A percentile compares a stretch with the other conserved stretches of the same genome.
These are phyloP conservation scores for Petrocephalus schoutedeni DNA, from an alignment of 2,797 vertebrate species.

Conservation along the genomic window DNA sequence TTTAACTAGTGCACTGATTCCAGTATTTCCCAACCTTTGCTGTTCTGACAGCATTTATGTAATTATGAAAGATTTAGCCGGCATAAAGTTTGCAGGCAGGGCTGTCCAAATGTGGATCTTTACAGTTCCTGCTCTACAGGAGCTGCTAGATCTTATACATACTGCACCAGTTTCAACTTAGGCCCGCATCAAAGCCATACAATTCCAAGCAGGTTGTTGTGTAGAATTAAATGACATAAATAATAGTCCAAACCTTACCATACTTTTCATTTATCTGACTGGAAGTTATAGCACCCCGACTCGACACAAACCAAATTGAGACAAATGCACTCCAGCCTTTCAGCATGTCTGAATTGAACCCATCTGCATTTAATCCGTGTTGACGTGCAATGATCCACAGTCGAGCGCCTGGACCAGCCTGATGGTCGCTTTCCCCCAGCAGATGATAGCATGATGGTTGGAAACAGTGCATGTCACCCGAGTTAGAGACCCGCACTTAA, in stretches of 20 bases:
- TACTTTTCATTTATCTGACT: not conserved
- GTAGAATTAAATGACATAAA: not conserved
- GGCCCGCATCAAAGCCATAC: not conserved
- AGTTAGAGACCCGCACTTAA: not conserved
- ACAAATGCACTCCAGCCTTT: not conserved
- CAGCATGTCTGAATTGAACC: not conserved
- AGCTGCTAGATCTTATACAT: not conserved
- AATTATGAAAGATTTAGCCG: not conserved
- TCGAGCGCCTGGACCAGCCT: not conserved
- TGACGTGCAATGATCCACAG: not conserved
- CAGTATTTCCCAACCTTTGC: not conserved
- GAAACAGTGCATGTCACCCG: not conserved
- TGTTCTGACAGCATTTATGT: not conserved
- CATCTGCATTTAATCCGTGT: not conserved
- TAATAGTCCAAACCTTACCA: not conserved
- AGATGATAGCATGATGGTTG: not conserved
- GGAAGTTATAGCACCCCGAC: not conserved
- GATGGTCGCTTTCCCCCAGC: not conserved
- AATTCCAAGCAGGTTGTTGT: not conserved
- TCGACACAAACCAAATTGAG: not conserved
- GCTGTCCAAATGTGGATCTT: not conserved
- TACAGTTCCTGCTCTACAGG: not conserved
- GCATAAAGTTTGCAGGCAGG: not conserved
- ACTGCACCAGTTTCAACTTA: not conserved
- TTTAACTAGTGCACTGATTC: not conserved